Evolutionary conservation across 2,888 invertebrate genomes (phyloP), one percentile per base, ranked within the genome.

Genomic region (Sarcophaga caerulescens): DNA sequence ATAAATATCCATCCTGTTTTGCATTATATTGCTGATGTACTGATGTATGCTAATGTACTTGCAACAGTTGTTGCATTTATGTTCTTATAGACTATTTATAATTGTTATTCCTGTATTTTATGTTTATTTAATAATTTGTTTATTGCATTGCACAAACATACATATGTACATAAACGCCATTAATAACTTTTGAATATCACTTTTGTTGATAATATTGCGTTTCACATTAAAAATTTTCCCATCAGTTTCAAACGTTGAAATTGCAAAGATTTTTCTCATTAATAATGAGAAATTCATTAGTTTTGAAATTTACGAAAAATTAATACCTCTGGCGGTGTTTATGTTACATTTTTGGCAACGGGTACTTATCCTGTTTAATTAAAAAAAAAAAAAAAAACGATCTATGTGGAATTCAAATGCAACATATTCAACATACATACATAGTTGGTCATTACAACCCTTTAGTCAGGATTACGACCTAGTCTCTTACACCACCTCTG

Each of bases 1-100:
- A 84, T 84, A 75, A 84, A 80, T 84, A 75, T 80, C 79, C 70
- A 69, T 84, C 84, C 52, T 62, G 14, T 47, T n/a, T 45, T 52
- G 14, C n/a, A 8, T 47, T 19, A 62, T n/a, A 19, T 25, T 23
- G 21, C 11, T 63, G 21, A 77, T 78, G 60, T 35, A 1, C 1
- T 35, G 25, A 25, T 25, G 23, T 23, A 60, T 83, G 47, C 19
- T 68, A 66, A 74, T 83, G 73, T 78, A n/a, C 4, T 81, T 82
- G 82, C 82, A 70, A 82, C 45, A 62, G 62, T 78, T 78, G 68
- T 78, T 83, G 71, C n/a, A 23, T 70, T 25, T 70, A 14, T 23
- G 8, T 17, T 52, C 35, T 70, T 47, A 47, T 47, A 47, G 12
- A 14, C 23, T 19, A 4, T 25, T 57, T 25, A 10, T 21, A 19